A percentile compares a stretch with the other conserved stretches of the same genome.
These are phyloP conservation scores for Cataglyphis hispanica DNA, from an alignment of 1,140 invertebrate species.

Conservation along the genomic window DNA sequence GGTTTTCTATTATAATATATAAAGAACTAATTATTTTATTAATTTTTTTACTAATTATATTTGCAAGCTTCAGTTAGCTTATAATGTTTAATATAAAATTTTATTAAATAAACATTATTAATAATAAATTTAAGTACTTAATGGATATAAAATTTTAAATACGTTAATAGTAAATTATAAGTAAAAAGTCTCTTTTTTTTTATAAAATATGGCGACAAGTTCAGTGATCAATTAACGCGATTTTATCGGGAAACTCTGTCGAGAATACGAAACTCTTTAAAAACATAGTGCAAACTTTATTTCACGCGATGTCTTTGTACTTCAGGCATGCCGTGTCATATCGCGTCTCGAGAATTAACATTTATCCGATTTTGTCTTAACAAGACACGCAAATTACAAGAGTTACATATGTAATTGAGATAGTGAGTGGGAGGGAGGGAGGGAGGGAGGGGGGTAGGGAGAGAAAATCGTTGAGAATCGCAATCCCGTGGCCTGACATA, in stretches of 20 bases:
- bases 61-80: not conserved
- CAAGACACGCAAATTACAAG: slow-evolving; percentile 43
- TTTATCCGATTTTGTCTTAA: slow-evolving; percentile 51
- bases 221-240: slow-evolving; percentile 21
- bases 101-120: not conserved
- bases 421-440: not conserved
- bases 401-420: slow-evolving; percentile 16
- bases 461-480: slow-evolving; percentile 76
- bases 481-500: slow-evolving; percentile 80
- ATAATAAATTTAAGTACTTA: not conserved
- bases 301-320: slow-evolving; percentile 36
- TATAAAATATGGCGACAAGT: slow-evolving; percentile 10
- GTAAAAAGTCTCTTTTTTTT: slow-evolving; percentile 6
- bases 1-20: not conserved
- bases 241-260: slow-evolving; percentile 26
- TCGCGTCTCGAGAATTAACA: slow-evolving; percentile 21
- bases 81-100: not conserved
- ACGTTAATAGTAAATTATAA: slow-evolving; percentile 6
- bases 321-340: slow-evolving; percentile 9
- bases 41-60: slow-evolving; percentile 4
- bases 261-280: not conserved
- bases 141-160: not conserved
- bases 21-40: not conserved
- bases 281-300: slow-evolving; percentile 25
- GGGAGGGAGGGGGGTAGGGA: not conserved